Evolutionary conservation across 1,140 invertebrate species (phyloP).

Genomic region (Apis florea): DNA sequence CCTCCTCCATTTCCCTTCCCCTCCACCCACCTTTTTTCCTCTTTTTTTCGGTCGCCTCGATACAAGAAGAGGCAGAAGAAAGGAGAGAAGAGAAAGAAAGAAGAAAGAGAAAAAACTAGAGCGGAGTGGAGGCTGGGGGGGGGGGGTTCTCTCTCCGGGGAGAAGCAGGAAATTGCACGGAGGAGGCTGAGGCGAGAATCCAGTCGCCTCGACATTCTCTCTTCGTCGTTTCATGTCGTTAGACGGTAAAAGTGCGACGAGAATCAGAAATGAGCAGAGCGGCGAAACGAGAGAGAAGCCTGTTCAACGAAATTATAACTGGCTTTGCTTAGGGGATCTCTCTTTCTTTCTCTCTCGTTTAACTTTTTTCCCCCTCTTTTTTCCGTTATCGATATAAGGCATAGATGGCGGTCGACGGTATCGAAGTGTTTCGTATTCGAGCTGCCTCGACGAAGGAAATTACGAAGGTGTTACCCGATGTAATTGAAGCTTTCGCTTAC

Average conservation of each 20-base stretch:
- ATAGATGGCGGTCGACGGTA: no score
- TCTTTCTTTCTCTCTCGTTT: not conserved
- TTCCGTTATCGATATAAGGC: not conserved
- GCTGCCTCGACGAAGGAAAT: not conserved
- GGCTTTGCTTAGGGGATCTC: not conserved
- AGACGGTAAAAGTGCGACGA: slow-evolving; percentile 44
- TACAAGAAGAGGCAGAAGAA: not conserved
- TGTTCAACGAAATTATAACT: slow-evolving; percentile 20
- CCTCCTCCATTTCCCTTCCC: no score
- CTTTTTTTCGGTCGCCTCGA: not conserved
- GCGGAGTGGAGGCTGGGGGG: not conserved
- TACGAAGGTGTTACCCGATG: no score
- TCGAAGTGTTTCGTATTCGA: no score
- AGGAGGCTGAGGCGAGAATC: slow-evolving; percentile 15
- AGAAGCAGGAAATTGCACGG: slow-evolving; percentile 45
- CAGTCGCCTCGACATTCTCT: not conserved
- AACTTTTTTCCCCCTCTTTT: not conserved
- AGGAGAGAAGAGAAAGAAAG: not conserved
- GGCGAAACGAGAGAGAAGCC: not conserved
- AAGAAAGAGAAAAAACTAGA: not conserved
- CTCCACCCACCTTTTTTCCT: not conserved
- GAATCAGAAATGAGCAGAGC: slow-evolving; percentile 42
- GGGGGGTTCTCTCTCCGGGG: not conserved
- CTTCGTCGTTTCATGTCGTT: slow-evolving; percentile 35
- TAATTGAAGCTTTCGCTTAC: no score